These are phyloP conservation scores for Clarias platycephalus DNA, from an alignment of 2,797 vertebrate species.

Conservation along the genomic window DNA sequence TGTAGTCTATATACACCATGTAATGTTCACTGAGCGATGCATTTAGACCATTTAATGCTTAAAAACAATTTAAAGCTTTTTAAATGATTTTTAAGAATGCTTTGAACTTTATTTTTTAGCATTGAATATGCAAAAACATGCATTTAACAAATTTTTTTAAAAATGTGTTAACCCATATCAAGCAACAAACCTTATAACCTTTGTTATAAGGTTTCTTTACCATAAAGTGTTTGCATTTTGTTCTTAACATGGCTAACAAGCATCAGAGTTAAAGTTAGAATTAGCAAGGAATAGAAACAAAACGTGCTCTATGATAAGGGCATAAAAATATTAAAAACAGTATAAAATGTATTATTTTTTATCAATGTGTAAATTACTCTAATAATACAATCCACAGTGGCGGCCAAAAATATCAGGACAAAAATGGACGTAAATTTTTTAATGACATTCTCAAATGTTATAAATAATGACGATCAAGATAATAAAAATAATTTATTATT, in stretches of 20 bases:
- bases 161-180: background rate
- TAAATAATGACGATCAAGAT: too few species aligned
- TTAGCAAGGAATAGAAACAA: background rate
- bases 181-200: background rate
- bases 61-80: background rate
- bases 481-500: too few species aligned
- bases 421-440: too few species aligned
- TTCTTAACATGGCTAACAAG: background rate
- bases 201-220: background rate
- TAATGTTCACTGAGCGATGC: background rate
- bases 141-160: background rate
- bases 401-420: too few species aligned
- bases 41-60: background rate
- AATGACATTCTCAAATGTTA: too few species aligned
- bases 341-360: background rate
- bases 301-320: background rate
- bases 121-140: background rate
- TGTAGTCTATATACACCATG: background rate
- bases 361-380: too few species aligned
- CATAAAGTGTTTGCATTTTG: background rate
- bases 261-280: background rate
- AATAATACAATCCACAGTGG: too few species aligned
- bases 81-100: too few species aligned
- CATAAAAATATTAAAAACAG: background rate
- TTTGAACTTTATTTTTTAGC: background rate